Conservation (phyloP, 2,113 vertebrate species). For the Agapornis roseicollis region DNA sequence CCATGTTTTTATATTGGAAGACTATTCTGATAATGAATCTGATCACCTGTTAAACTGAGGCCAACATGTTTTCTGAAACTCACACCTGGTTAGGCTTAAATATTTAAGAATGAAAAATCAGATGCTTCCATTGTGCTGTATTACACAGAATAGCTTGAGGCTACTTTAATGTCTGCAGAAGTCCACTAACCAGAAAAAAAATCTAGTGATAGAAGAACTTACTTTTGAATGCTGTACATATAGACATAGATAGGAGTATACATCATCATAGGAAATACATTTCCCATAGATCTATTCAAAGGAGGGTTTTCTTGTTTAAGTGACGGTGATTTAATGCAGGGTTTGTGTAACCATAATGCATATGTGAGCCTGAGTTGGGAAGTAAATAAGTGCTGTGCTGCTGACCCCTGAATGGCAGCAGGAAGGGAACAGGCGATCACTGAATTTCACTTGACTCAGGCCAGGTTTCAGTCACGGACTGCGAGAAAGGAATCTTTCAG, state of each 20-base stretch:
- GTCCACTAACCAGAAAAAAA: background rate
- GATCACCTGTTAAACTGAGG: background rate
- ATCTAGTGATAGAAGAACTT: background rate
- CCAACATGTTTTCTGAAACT: background rate
- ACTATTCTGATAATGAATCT: background rate
- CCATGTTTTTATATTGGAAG: background rate
- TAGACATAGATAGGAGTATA: background rate
- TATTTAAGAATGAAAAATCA: background rate
- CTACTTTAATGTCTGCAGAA: background rate
- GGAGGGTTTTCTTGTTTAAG: background rate
- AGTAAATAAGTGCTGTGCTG: background rate
- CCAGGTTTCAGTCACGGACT: background rate
- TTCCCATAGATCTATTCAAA: background rate
- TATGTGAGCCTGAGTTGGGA: background rate
- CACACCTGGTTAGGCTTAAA: background rate
- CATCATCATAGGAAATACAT: background rate
- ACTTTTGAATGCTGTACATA: background rate
- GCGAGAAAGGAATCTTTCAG: background rate
- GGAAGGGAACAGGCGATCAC: background rate
- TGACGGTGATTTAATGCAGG: background rate
- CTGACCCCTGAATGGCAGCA: background rate
- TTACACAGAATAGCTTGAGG: background rate
- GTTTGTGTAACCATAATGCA: background rate
- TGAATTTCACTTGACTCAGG: background rate
- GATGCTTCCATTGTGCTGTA: background rate